A percentile compares a stretch with the other conserved stretches of the same genome.
These are phyloP conservation scores for Slavum lentiscoides DNA, from an alignment of 2,888 invertebrate species.

Conservation along the genomic window DNA sequence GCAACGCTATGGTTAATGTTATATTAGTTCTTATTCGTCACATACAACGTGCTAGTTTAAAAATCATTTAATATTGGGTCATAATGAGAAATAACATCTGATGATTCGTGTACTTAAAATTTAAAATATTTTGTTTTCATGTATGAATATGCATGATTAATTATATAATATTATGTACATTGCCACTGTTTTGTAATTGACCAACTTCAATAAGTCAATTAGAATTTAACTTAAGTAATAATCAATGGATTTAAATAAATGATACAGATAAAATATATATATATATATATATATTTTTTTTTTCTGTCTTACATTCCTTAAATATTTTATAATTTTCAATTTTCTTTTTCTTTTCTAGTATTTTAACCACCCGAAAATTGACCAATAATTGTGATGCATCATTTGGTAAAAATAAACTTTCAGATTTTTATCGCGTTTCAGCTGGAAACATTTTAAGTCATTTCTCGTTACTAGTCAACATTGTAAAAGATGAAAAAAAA, in stretches of 20 bases:
- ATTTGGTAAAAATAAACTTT: too few species aligned
- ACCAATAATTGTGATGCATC: too few species aligned
- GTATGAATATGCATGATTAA: not conserved
- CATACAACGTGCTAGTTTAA: conserved; percentile 5
- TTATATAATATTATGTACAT: conserved; percentile 9
- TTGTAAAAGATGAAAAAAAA: conserved; percentile 1
- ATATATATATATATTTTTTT: conserved; percentile 17
- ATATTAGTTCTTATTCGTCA: conserved; percentile 19
- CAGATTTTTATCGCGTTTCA: too few species aligned
- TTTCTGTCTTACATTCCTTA: conserved; percentile 50
- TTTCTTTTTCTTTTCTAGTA: too few species aligned
- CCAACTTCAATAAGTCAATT: conserved; percentile 35
- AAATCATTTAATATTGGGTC: not conserved
- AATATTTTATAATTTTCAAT: not conserved
- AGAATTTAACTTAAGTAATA: conserved; percentile 23
- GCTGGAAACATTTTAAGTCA: conserved; percentile 1
- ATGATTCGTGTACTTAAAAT: not conserved
- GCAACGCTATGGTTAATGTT: not conserved
- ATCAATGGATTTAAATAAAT: conserved; percentile 5
- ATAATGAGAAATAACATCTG: not conserved
- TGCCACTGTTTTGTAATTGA: conserved; percentile 19
- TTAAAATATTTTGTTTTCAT: conserved; percentile 15
- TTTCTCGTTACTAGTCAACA: conserved; percentile 32
- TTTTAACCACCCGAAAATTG: too few species aligned
- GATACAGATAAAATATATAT: not conserved